Conservation (phyloP, 53 echinoderm and acorn worm genomes). For the Temnopleurus reevesii region DNA sequence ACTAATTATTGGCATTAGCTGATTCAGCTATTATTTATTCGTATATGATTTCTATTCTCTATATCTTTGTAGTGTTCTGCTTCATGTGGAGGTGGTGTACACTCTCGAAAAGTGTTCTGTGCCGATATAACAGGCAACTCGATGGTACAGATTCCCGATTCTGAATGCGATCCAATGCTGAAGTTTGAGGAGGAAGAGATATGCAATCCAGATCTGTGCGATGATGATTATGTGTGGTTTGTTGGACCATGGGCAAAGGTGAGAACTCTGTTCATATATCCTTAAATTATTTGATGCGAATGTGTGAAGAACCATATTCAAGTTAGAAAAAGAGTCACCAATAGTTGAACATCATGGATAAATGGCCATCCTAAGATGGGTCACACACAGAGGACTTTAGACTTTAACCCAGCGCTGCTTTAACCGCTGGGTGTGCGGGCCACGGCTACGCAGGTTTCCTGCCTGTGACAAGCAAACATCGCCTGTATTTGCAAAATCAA, state of each 20-base stretch:
- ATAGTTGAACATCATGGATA: neutral
- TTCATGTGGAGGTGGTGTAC: slow-evolving; percentile 85
- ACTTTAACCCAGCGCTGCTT: too few relatives aligned
- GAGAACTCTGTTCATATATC: neutral
- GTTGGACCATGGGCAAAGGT: slow-evolving; percentile 56
- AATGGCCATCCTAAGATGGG: neutral
- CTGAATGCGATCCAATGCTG: neutral
- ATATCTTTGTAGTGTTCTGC: slow-evolving; percentile 75
- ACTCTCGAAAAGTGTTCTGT: slow-evolving; percentile 83
- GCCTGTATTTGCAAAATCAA: too few relatives aligned
- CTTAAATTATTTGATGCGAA: neutral
- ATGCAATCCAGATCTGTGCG: slow-evolving; percentile 22
- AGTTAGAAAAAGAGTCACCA: neutral
- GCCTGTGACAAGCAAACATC: too few relatives aligned
- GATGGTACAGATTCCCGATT: neutral
- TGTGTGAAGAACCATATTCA: neutral
- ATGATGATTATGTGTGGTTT: slow-evolving; percentile 48
- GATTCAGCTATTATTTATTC: neutral
- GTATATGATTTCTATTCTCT: neutral
- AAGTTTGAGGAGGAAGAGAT: slow-evolving; percentile 44
- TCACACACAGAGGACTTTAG: too few relatives aligned
- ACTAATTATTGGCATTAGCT: too few relatives aligned
- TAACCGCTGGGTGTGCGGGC: too few relatives aligned
- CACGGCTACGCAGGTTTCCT: too few relatives aligned
- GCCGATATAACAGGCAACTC: slow-evolving; percentile 43